Evolutionary conservation across 2,888 invertebrate genomes (phyloP), one percentile per base, ranked within the genome.

Genomic region (Hydriomena furcata): DNA sequence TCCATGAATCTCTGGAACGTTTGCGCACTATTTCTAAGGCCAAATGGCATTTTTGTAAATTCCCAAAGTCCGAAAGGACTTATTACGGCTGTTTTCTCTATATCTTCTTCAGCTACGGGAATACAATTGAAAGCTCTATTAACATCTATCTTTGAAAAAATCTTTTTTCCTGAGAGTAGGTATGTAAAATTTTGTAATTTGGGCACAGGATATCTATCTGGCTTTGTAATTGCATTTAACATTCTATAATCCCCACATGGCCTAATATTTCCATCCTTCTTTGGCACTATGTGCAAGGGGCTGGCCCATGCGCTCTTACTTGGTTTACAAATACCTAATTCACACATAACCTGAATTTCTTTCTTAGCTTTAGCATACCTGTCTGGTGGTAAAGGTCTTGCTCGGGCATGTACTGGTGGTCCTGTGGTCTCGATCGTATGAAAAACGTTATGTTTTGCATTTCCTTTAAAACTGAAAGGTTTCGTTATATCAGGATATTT

Each of bases 1-100:
- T 60, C 43, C 46, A 64, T 57, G 20, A 58, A 59, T 3, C 59
- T 43, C 38, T 60, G 60, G 28, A 57, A 63, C 0, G 58, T 52
- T 43, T 57, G 48, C 1, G 47, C 42, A 1, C 48, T 45, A 30
- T 57, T 57, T 0, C 31, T 17, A 4, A 54, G 28, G 2, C 53
- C 53, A 21, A 58, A 58, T 0, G 11, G 43, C 44, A 52, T 44
- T 11, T 44, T 34, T 0, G 10, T 8, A 31, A 52, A 48, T 8
- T 44, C 45, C 11, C 11, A 42, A 2, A 47, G 17, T 0, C 38
- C 43, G 7, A 47, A 53, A 4, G 48, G 53, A 4, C 21, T 44
- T 5, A 47, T 38, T 12, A 50, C 46, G 0, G 50, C 54, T 7
- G 42, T 49, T 17, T 49, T 45, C 11, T 53, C 45, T n/a, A 45